A percentile compares a stretch with the other conserved stretches of the same genome.
Conservation (phyloP, 1,140 invertebrate genomes). For the Ylistrum balloti region DNA sequence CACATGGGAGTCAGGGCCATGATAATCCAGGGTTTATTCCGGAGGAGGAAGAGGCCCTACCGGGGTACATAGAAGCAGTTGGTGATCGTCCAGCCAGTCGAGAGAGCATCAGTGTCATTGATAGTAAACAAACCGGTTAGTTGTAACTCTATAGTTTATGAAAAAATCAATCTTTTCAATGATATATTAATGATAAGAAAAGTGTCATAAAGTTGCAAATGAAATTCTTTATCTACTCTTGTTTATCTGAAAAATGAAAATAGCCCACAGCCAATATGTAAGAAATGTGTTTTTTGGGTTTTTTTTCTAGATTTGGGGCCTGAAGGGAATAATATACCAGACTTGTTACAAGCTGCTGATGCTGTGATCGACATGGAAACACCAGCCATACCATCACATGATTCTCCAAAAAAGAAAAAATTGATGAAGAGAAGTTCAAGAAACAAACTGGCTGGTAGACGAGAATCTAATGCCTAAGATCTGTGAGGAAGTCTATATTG, state of each 20-base stretch:
- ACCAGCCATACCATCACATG: background rate
- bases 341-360: conserved; percentile 49
- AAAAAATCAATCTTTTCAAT: too few relatives aligned
- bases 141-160: background rate
- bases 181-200: too few relatives aligned
- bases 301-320: background rate
- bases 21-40: conserved; percentile 50
- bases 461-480: conserved; percentile 53
- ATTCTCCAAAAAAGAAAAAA: conserved; percentile 44
- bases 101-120: conserved; percentile 41
- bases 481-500: background rate
- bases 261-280: too few relatives aligned
- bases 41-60: conserved; percentile 45
- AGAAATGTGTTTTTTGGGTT: too few relatives aligned
- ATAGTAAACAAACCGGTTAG: conserved; percentile 47
- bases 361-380: conserved; percentile 46
- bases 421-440: conserved; percentile 41
- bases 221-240: background rate
- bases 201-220: background rate
- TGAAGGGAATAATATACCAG: background rate
- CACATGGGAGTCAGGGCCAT: conserved; percentile 28
- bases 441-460: background rate
- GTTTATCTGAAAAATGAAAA: too few relatives aligned
- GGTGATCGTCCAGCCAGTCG: conserved; percentile 36
- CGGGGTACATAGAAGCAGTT: conserved; percentile 45